Evolutionary conservation across 92 coral and sea anemone genomes (phyloP).

Genomic region (Bergia sp.): DNA sequence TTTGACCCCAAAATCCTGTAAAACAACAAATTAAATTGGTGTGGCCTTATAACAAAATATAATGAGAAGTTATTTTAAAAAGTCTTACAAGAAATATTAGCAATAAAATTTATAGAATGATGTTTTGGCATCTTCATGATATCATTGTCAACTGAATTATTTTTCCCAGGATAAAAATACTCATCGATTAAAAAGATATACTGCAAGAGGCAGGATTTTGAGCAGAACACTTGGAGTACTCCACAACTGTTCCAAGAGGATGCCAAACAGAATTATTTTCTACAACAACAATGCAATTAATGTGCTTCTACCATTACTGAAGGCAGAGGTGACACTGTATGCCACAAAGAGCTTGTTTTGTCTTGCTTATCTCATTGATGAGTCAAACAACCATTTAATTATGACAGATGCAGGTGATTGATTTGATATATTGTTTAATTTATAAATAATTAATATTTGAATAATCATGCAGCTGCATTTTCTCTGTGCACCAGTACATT

Average conservation of each 20-base stretch:
- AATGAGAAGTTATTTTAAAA: too few relatives aligned
- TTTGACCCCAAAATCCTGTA: too few relatives aligned
- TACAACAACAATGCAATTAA: slow-evolving; percentile 53
- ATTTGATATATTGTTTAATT: neutral
- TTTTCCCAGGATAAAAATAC: neutral
- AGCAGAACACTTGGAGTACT: slow-evolving; percentile 64
- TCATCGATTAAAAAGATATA: neutral
- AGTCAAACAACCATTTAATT: slow-evolving; percentile 70
- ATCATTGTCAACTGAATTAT: neutral
- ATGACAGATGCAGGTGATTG: slow-evolving; percentile 73
- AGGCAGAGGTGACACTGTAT: slow-evolving; percentile 57
- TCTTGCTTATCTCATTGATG: slow-evolving; percentile 74
- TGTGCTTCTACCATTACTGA: slow-evolving; percentile 49
- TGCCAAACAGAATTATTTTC: slow-evolving; percentile 51
- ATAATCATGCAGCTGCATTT: neutral
- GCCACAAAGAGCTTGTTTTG: slow-evolving; percentile 60
- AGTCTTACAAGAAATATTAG: too few relatives aligned
- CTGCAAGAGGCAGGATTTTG: slow-evolving; percentile 45
- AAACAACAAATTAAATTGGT: too few relatives aligned
- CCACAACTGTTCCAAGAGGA: slow-evolving; percentile 69
- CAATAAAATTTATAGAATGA: too few relatives aligned
- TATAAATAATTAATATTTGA: neutral
- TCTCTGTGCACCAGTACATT: neutral
- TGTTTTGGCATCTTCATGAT: too few relatives aligned
- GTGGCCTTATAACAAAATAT: too few relatives aligned